A percentile compares a stretch with the other conserved stretches of the same genome.
These are phyloP conservation scores for Luehdorfia chinensis DNA, from an alignment of 1,140 invertebrate genomes.

Conservation along the genomic window DNA sequence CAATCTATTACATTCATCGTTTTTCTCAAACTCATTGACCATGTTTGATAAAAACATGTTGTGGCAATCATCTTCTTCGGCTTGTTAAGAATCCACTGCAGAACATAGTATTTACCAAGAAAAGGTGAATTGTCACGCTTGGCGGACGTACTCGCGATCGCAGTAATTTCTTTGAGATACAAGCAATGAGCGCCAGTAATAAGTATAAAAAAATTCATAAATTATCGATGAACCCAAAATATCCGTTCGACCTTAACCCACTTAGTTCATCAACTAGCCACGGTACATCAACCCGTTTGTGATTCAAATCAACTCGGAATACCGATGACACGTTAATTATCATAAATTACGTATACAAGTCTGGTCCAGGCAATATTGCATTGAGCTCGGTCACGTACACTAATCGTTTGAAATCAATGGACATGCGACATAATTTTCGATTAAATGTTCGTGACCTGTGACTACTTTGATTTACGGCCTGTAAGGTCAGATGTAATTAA, in stretches of 20 bases:
- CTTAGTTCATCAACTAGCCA: constrained; percentile 3
- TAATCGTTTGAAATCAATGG: constrained; percentile 16
- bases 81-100: no score
- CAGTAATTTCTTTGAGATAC: no score
- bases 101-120: no score
- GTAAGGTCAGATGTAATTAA: constrained; percentile 9
- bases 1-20: no score
- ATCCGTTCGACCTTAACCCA: constrained; percentile 18
- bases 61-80: no score
- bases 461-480: constrained; percentile 10
- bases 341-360: constrained; percentile 16
- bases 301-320: constrained; percentile 10
- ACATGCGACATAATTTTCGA: constrained; percentile 14
- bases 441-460: constrained; percentile 10
- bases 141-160: no score
- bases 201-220: no score
- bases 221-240: not conserved
- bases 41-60: no score
- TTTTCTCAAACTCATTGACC: no score
- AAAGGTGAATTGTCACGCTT: no score
- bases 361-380: constrained; percentile 12
- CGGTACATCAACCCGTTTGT: constrained; percentile 6
- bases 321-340: constrained; percentile 15
- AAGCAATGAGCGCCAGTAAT: no score
- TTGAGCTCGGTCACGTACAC: constrained; percentile 8